These are phyloP conservation scores for Macrophya annulata DNA, from an alignment of 2,888 invertebrate species.

Conservation along the genomic window DNA sequence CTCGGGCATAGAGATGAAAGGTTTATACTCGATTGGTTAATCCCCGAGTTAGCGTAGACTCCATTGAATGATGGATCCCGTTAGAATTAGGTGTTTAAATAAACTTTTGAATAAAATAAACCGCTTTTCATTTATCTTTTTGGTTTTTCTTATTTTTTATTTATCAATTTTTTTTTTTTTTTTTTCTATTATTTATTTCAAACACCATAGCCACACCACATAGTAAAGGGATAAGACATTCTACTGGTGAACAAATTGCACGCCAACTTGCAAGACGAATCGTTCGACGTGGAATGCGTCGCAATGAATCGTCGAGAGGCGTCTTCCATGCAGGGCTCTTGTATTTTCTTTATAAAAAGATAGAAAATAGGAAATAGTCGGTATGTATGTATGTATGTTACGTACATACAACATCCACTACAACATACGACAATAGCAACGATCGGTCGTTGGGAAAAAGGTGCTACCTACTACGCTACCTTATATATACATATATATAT, in stretches of 20 bases:
- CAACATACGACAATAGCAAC: slow-evolving; percentile 15
- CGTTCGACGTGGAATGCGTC: slow-evolving; percentile 70
- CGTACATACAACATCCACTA: background rate
- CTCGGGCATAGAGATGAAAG: slow-evolving; percentile 9
- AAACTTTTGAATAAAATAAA: slow-evolving; percentile 1
- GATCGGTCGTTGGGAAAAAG: background rate
- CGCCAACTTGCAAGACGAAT: slow-evolving; percentile 69
- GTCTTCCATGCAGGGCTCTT: background rate
- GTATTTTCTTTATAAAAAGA: background rate
- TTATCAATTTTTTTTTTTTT: background rate
- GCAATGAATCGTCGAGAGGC: slow-evolving; percentile 46
- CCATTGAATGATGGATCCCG: slow-evolving; percentile 31
- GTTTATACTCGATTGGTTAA: slow-evolving; percentile 44
- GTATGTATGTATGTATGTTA: background rate
- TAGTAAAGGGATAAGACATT: slow-evolving; percentile 20
- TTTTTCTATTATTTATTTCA: background rate
- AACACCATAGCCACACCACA: background rate
- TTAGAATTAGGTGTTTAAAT: slow-evolving; percentile 13
- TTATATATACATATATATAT: background rate
- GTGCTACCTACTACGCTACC: background rate
- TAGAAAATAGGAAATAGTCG: background rate
- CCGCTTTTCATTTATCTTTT: background rate
- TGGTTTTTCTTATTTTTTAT: too few relatives aligned
- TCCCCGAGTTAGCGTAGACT: slow-evolving; percentile 11
- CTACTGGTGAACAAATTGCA: slow-evolving; percentile 65